A percentile compares a stretch with the other conserved stretches of the same genome.
phyloP scores from a whole-genome alignment of 2,113 vertebrate genomes.

The Rhinogobius similis region DNA sequence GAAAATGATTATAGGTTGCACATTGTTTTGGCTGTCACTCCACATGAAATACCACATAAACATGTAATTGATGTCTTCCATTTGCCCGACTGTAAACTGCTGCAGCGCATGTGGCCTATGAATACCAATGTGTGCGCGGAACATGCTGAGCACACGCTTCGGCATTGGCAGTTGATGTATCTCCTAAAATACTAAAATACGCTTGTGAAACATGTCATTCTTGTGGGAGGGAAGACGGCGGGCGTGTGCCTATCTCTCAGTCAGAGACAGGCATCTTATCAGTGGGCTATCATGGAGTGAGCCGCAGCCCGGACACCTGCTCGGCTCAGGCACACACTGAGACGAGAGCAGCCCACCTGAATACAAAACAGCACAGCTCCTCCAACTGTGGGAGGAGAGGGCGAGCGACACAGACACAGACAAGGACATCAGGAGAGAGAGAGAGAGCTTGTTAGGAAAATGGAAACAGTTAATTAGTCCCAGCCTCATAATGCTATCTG shows the following conservation, averaged over 20 bases:
- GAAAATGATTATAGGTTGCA: background rate
- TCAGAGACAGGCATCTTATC: conserved; percentile 56
- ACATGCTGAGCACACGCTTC: background rate
- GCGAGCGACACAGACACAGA: conserved; percentile 17
- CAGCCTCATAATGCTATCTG: conserved; percentile 43
- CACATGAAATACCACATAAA: background rate
- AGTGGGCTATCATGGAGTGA: conserved; percentile 69
- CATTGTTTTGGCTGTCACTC: background rate
- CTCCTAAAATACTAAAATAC: conserved; percentile 20
- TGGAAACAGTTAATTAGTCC: conserved; percentile 57
- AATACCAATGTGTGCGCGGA: background rate
- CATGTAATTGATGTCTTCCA: background rate
- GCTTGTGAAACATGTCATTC: conserved; percentile 33
- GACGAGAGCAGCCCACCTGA: conserved; percentile 59
- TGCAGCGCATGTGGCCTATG: conserved; percentile 1
- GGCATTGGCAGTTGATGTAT: conserved; percentile 23
- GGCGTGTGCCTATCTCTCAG: conserved; percentile 36
- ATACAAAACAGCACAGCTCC: conserved; percentile 64
- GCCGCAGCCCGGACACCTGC: conserved; percentile 68
- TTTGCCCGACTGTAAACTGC: background rate
- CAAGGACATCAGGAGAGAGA: conserved; percentile 7
- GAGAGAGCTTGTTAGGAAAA: conserved; percentile 41
- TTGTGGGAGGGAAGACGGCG: conserved; percentile 32
- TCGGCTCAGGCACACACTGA: conserved; percentile 63
- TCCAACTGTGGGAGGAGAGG: conserved; percentile 28